Percentiles rank a stretch among this genome's conserved stretches.
These are phyloP conservation scores for Ctenomys sociabilis DNA, from an alignment of 2,113 vertebrate species.

Conservation along the genomic window DNA sequence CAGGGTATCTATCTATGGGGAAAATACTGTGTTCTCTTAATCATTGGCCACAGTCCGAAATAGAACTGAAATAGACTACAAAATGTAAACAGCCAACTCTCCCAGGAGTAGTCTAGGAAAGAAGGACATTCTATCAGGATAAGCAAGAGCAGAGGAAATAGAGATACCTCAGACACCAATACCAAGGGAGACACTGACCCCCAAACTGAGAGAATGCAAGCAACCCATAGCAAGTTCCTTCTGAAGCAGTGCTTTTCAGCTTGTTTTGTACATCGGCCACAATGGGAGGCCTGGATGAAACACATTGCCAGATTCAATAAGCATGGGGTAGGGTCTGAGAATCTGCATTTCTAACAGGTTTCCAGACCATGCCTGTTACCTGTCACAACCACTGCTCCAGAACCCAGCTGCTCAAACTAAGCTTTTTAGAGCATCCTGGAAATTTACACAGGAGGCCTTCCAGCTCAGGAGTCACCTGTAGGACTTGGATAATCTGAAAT, in stretches of 20 bases:
- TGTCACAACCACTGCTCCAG: neutral
- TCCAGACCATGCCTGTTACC: neutral
- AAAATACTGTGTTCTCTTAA: neutral
- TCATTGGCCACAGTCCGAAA: neutral
- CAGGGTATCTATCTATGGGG: neutral
- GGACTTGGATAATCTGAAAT: neutral
- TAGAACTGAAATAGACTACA: neutral
- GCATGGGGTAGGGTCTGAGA: rapidly evolving
- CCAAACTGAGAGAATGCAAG: neutral
- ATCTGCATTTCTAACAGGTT: neutral
- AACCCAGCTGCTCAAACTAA: neutral
- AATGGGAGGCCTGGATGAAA: neutral
- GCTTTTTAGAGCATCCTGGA: neutral
- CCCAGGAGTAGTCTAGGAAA: neutral
- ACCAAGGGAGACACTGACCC: neutral
- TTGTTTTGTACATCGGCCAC: rapidly evolving
- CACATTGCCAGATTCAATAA: neutral
- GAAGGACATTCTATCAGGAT: neutral
- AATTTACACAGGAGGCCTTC: neutral
- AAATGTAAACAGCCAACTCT: neutral
- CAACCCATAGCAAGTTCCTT: neutral
- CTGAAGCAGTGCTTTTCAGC: too few species aligned
- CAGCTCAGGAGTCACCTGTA: neutral
- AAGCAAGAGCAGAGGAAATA: neutral
- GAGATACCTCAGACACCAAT: too few species aligned